Evolutionary conservation across 2,888 invertebrate genomes (phyloP).

Genomic region (Drosophila setosimentum): DNA sequence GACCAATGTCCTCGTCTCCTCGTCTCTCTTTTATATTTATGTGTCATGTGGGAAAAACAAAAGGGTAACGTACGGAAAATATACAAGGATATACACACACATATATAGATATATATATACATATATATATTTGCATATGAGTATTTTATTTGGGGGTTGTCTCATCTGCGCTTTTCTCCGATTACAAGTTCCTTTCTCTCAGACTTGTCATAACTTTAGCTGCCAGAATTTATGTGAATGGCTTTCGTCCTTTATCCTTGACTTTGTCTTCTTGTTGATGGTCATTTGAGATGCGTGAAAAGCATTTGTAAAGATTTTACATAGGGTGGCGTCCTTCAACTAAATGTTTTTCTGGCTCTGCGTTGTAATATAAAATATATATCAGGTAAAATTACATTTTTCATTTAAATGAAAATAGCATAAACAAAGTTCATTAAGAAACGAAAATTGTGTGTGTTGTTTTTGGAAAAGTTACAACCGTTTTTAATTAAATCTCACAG

Average conservation of each 20-base stretch:
- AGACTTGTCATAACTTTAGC: slow-evolving; percentile 65
- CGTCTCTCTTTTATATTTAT: slow-evolving; percentile 44
- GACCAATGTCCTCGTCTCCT: slow-evolving; percentile 60
- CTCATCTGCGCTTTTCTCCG: slow-evolving; percentile 36
- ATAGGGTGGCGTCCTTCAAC: slow-evolving; percentile 9
- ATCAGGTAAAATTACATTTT: slow-evolving; percentile 36
- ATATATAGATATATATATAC: neutral
- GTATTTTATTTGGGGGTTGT: slow-evolving; percentile 5
- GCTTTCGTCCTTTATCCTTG: slow-evolving; percentile 29
- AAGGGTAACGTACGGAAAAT: slow-evolving; percentile 46
- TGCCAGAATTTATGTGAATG: slow-evolving; percentile 51
- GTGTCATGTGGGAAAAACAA: slow-evolving; percentile 71
- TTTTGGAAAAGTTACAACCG: neutral
- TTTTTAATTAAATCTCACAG: slow-evolving; percentile 18
- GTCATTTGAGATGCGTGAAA: slow-evolving; percentile 55
- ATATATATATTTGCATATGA: neutral
- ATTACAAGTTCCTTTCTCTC: slow-evolving; percentile 50
- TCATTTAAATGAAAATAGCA: neutral
- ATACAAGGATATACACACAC: neutral
- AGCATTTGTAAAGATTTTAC: slow-evolving; percentile 15
- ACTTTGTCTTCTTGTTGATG: slow-evolving; percentile 37
- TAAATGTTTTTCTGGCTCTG: neutral
- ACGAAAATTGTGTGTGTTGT: neutral
- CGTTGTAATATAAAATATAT: neutral
- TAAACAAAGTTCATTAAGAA: slow-evolving; percentile 17